A percentile compares a stretch with the other conserved stretches of the same genome.
Evolutionary conservation across 2,797 vertebrate species (phyloP).

Genomic region (Apogon hyalosoma): DNA sequence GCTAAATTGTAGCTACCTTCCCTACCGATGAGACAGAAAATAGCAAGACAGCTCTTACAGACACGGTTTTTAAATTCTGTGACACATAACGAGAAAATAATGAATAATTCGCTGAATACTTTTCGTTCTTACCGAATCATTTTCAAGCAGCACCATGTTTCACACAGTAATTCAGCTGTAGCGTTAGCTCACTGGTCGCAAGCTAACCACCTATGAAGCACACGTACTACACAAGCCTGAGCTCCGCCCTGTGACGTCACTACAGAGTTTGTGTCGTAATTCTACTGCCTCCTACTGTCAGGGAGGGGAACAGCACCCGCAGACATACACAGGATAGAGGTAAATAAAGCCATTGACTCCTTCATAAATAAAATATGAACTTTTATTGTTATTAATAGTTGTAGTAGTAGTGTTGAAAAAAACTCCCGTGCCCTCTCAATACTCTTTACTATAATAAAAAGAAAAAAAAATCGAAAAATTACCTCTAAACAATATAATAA

Average conservation of each 20-base stretch:
- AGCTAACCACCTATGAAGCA: conserved; percentile 70
- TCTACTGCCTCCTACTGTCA: conserved; percentile 27
- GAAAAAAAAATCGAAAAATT: too few species aligned
- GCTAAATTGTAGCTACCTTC: conserved; percentile 33
- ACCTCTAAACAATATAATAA: too few species aligned
- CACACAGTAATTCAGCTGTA: conserved; percentile 1
- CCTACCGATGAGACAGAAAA: not conserved
- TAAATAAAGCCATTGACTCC: too few species aligned
- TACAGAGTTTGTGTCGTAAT: rapidly evolving
- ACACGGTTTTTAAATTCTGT: not conserved
- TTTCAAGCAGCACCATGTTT: conserved; percentile 86
- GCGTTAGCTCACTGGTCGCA: conserved; percentile 7
- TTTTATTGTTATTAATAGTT: too few species aligned
- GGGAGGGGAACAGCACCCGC: conserved; percentile 17
- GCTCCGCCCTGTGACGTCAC: conserved; percentile 62
- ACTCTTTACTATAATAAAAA: too few species aligned
- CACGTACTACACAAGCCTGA: conserved; percentile 78
- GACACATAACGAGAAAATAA: not conserved
- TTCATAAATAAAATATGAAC: too few species aligned
- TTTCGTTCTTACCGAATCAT: conserved; percentile 82
- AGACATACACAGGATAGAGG: not conserved
- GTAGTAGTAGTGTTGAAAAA: too few species aligned
- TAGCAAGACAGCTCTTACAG: not conserved
- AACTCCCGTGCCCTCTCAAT: too few species aligned
- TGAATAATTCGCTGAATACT: rapidly evolving